phyloP scores from a whole-genome alignment of 2,797 vertebrate genomes.

The Tinamus major region DNA sequence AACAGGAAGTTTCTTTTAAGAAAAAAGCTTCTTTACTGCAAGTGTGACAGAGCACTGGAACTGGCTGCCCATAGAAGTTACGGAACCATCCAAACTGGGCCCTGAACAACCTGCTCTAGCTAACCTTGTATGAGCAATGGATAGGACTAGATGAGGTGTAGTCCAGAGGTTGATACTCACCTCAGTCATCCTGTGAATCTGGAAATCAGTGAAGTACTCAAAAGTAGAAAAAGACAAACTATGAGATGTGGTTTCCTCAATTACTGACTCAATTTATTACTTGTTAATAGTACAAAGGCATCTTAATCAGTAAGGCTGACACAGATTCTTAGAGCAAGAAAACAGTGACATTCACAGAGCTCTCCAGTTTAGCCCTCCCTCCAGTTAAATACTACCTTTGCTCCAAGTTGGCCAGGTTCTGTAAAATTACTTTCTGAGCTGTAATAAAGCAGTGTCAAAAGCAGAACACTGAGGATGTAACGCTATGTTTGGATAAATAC shows the following conservation, averaged over 20 bases:
- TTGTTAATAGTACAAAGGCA: neutral
- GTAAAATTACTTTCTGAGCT: neutral
- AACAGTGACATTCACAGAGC: neutral
- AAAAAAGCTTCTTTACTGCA: neutral
- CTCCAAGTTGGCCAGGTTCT: neutral
- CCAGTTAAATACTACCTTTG: rapidly evolving
- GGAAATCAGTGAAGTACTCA: neutral
- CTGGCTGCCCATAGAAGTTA: neutral
- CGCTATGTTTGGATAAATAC: neutral
- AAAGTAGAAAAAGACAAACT: neutral
- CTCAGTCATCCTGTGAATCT: neutral
- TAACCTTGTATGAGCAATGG: neutral
- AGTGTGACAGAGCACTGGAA: neutral
- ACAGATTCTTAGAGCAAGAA: neutral
- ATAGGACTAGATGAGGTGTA: neutral
- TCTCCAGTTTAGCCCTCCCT: neutral
- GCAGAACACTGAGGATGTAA: neutral
- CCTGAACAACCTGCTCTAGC: neutral
- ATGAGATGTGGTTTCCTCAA: neutral
- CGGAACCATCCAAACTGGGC: neutral
- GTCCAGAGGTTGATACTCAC: neutral
- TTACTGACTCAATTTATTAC: neutral
- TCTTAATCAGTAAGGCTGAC: neutral
- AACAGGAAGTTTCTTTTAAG: neutral
- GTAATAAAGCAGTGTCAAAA: neutral